Percentiles rank a stretch among this genome's conserved stretches.
phyloP scores from a whole-genome alignment of 92 coral and sea anemone genomes.

The Ricordea florida region DNA sequence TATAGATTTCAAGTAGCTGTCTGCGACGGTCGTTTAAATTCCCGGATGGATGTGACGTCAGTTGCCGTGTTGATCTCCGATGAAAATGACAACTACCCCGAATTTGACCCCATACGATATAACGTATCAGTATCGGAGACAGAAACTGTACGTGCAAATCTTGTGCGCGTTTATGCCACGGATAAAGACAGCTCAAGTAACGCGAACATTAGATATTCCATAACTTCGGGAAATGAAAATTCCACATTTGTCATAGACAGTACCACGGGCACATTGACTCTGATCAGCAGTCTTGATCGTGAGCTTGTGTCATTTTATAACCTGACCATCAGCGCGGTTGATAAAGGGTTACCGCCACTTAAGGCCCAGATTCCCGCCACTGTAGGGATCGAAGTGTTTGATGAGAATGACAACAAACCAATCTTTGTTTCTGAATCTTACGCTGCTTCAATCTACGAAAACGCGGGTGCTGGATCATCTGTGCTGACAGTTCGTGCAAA shows the following conservation, averaged over 20 bases:
- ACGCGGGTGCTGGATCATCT: conserved; percentile 31
- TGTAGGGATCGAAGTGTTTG: conserved; percentile 23
- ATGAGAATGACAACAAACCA: conserved; percentile 43
- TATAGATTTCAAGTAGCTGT: conserved; percentile 62
- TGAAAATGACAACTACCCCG: conserved; percentile 59
- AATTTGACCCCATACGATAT: conserved; percentile 16
- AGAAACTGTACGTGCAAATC: conserved; percentile 15
- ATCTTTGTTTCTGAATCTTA: conserved; percentile 38
- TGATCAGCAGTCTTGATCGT: conserved; percentile 18
- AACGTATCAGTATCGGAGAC: conserved; percentile 44
- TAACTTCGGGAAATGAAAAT: conserved; percentile 44
- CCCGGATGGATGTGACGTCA: conserved; percentile 30
- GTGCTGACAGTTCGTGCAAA: conserved; percentile 40
- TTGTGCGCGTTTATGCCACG: conserved; percentile 20
- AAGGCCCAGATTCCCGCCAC: conserved; percentile 18
- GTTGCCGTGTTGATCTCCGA: conserved; percentile 38
- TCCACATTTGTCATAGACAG: conserved; percentile 29
- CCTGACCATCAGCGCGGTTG: conserved; percentile 32
- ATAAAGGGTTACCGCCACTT: conserved; percentile 40
- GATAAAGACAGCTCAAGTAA: conserved; percentile 49
- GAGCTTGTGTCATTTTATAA: conserved; percentile 10
- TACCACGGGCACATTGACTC: conserved; percentile 15
- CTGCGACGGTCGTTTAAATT: neutral
- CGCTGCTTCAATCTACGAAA: conserved; percentile 30
- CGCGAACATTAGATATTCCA: conserved; percentile 20